Evolutionary conservation across 2,113 vertebrate genomes (phyloP).

Genomic region (Sylvia atricapilla): DNA sequence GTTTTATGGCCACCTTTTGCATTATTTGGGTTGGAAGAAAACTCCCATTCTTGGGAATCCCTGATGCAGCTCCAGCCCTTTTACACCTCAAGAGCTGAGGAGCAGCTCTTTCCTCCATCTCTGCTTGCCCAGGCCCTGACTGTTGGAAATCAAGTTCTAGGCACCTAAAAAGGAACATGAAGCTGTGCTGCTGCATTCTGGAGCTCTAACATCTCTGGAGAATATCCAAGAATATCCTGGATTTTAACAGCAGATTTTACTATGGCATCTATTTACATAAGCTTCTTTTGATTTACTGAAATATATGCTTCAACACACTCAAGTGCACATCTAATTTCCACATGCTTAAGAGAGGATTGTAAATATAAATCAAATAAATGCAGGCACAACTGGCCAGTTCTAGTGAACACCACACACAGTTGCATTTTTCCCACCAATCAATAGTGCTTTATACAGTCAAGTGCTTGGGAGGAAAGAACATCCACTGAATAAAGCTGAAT

Average conservation of each 20-base stretch:
- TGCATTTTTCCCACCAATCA: neutral
- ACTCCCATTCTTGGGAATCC: neutral
- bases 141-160: neutral
- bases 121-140: neutral
- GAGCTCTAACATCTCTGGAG: neutral
- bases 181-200: neutral
- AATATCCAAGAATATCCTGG: neutral
- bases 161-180: neutral
- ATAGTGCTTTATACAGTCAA: neutral
- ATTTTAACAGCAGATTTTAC: constrained; percentile 1
- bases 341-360: neutral
- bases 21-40: neutral
- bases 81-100: neutral
- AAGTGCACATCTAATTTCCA: neutral
- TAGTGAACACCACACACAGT: neutral
- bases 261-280: constrained; percentile 10
- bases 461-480: neutral
- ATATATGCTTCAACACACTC: neutral
- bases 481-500: neutral
- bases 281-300: constrained; percentile 23
- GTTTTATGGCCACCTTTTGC: neutral
- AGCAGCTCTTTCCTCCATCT: neutral
- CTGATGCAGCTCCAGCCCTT: neutral
- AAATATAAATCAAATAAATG: neutral
- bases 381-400: neutral